phyloP scores from a whole-genome alignment of 2,888 invertebrate species.

The Synanthedon myopaeformis region DNA sequence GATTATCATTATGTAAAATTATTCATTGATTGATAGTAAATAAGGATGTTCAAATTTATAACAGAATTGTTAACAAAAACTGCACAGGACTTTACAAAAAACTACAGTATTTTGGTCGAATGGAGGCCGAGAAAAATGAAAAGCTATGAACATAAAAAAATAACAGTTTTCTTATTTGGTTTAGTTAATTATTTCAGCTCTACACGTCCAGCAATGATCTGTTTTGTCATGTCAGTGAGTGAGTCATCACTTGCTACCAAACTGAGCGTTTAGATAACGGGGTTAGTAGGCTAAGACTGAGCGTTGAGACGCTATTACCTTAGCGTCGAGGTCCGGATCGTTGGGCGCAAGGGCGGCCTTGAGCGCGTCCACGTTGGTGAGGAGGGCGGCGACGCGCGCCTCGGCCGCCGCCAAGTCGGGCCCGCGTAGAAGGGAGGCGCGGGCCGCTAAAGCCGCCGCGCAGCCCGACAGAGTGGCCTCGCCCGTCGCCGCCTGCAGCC shows the following conservation, averaged over 20 bases:
- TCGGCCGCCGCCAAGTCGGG: slow-evolving; percentile 85
- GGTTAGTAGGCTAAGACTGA: background rate
- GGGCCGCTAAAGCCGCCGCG: slow-evolving; percentile 82
- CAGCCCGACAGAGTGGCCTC: slow-evolving; percentile 72
- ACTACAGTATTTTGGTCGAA: too few species aligned
- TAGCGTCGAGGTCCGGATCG: slow-evolving; percentile 75
- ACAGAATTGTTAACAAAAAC: too few species aligned
- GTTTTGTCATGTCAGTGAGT: background rate
- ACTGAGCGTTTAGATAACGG: background rate
- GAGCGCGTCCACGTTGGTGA: slow-evolving; percentile 82
- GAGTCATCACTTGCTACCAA: background rate
- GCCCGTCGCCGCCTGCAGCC: slow-evolving; percentile 70
- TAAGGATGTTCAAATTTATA: too few species aligned
- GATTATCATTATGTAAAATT: too few species aligned
- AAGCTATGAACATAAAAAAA: too few species aligned
- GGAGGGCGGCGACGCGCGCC: slow-evolving; percentile 79
- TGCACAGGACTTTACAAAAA: too few species aligned
- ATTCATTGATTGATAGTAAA: too few species aligned
- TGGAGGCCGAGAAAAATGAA: too few species aligned
- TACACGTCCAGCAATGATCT: too few species aligned
- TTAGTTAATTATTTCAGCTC: too few species aligned
- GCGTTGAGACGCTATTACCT: slow-evolving; percentile 42
- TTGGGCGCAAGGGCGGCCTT: slow-evolving; percentile 66
- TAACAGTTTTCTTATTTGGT: too few species aligned
- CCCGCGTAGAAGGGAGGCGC: slow-evolving; percentile 79